Conservation (phyloP, 2,888 invertebrate species). For the Orthonychiurus folsomi region DNA sequence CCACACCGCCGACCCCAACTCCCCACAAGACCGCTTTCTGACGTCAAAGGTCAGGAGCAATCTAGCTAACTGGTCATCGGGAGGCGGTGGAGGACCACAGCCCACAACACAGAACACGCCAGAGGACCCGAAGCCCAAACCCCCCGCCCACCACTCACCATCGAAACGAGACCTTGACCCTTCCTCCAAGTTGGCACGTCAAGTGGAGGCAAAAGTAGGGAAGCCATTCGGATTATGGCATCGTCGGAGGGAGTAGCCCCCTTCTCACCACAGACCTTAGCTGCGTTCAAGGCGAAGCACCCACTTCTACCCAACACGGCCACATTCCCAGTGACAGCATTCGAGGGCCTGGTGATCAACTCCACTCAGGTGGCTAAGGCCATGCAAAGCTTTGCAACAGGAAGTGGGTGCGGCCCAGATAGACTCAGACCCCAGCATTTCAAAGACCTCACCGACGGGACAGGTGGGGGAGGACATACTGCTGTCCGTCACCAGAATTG, state of each 20-base stretch:
- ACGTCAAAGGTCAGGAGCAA: too few relatives aligned
- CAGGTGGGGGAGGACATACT: constrained; percentile 1
- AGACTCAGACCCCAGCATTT: constrained; percentile 15
- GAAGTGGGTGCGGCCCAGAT: constrained; percentile 16
- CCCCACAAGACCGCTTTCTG: too few relatives aligned
- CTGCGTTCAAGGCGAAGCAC: constrained; percentile 1
- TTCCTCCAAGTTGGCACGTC: too few relatives aligned
- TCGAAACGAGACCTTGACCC: too few relatives aligned
- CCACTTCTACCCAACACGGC: neutral
- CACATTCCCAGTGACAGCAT: constrained; percentile 6
- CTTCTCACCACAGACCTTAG: neutral
- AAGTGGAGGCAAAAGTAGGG: constrained; percentile 12
- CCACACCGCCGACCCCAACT: too few relatives aligned
- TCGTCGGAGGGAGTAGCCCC: constrained; percentile 12
- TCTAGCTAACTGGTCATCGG: too few relatives aligned
- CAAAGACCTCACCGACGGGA: constrained; percentile 13
- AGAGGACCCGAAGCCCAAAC: too few relatives aligned
- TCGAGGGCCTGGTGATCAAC: neutral
- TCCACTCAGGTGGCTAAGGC: neutral
- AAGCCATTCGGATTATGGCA: constrained; percentile 8
- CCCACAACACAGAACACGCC: too few relatives aligned
- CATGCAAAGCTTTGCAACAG: constrained; percentile 13
- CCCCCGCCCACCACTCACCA: too few relatives aligned
- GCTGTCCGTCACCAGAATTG: neutral
- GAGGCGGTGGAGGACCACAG: too few relatives aligned